Base-by-base conservation (phyloP, 2,797 vertebrate genomes). In the Tamandua tetradactyla region DNA sequence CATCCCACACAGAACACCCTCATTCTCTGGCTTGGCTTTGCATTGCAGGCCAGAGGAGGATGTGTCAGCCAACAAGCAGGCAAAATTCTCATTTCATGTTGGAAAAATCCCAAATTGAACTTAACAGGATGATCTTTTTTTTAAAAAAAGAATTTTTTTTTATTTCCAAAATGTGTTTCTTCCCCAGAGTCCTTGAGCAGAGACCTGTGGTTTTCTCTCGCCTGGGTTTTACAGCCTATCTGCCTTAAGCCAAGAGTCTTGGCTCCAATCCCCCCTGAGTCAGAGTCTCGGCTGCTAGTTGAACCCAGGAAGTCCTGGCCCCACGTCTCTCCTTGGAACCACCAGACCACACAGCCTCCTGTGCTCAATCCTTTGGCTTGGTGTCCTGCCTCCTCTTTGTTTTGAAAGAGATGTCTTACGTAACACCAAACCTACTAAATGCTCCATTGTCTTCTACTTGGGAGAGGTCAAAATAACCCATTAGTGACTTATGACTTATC, bases 261-360 rank as follows among this genome's bases (percentile, higher is more conserved):
- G 95, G 94, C 96, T 82, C 74, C 12, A 68, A n/a, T 89, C 59
- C 84, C 6, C 78, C 91, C 82, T 96, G 96, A 97, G 93, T 96
- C 94, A 95, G 95, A 94, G 94, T 92, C 95, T 96, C 92, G 82
- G 89, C 90, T 96, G 93, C 84, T 89, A 93, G 95, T 87, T 96
- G 96, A 94, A 94, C 97, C 94, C 92, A 95, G 95, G 96, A 97
- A 95, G 86, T 76, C 42, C 92, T 59, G 85, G 94, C 94, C 94
- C 82, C 78, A 52, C 20, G 35, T 71, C 94, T 93, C 95, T 90
- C 94, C 80, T 93, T 95, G 84, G 95, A 96, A 96, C 91, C 95
- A 95, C 89, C 93, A 97, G 96, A 97, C 96, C 95, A 95, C 96
- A 96, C 96, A 86, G 93, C 94, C 95, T 97, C 97, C 95, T 93